phyloP scores from a whole-genome alignment of 1,140 invertebrate genomes.

The Galendromus occidentalis region DNA sequence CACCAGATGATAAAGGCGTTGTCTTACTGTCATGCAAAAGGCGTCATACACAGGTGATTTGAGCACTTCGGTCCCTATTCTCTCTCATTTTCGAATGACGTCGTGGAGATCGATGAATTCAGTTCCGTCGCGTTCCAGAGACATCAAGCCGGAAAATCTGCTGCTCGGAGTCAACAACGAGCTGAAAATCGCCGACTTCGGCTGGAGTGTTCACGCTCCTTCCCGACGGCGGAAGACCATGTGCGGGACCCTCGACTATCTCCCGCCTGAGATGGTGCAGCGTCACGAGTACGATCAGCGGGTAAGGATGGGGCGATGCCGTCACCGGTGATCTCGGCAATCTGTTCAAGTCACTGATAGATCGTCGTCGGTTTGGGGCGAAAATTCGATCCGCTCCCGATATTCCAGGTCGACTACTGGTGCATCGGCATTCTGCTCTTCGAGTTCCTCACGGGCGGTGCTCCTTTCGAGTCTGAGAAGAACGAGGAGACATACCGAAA shows the following conservation, averaged over 20 bases:
- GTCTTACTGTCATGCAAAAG: slow-evolving; percentile 36
- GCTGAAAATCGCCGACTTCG: slow-evolving; percentile 33
- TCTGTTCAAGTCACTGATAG: not conserved
- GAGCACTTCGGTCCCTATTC: too few relatives aligned
- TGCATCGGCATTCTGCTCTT: slow-evolving; percentile 81
- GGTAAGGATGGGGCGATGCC: not conserved
- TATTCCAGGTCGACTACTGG: slow-evolving; percentile 50
- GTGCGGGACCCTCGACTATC: slow-evolving; percentile 64
- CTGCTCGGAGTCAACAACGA: slow-evolving; percentile 27
- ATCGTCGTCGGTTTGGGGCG: not conserved
- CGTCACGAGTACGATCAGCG: slow-evolving; percentile 47
- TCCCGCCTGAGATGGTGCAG: slow-evolving; percentile 78
- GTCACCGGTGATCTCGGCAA: not conserved
- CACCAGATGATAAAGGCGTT: slow-evolving; percentile 35
- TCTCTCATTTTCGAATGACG: too few relatives aligned
- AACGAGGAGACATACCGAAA: slow-evolving; percentile 54
- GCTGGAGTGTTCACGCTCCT: slow-evolving; percentile 33
- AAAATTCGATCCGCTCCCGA: slow-evolving; percentile 20
- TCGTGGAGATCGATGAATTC: too few relatives aligned
- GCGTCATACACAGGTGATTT: slow-evolving; percentile 32
- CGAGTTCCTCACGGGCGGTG: slow-evolving; percentile 76
- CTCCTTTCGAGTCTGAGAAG: slow-evolving; percentile 71
- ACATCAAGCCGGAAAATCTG: slow-evolving; percentile 27
- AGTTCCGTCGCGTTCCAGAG: slow-evolving; percentile 23
- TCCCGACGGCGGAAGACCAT: slow-evolving; percentile 13